Evolutionary conservation across 2,797 vertebrate genomes (phyloP), one percentile per base, ranked within the genome.

Genomic region (Gobionotothen gibberifrons): DNA sequence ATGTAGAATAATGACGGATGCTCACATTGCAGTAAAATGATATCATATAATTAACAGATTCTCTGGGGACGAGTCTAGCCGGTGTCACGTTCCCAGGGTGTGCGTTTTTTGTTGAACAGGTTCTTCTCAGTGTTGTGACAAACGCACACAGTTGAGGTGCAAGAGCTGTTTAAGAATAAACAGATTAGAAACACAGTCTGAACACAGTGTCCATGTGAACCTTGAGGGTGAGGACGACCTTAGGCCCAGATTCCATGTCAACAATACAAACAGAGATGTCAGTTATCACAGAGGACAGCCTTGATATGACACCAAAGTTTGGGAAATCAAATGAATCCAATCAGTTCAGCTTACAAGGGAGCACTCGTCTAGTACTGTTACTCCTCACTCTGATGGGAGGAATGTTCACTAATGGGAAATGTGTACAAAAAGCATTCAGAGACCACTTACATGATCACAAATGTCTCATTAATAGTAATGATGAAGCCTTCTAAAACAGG

Each of bases 1-100:
- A 16, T 47, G 12, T 3, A 51, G 19, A 54, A 42, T n/a, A 73
- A 76, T 8, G 36, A 5, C 44, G 71, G 32, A 6, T 16, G 55
- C 42, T 84, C 54, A 15, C 0, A 16, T 69, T 49, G 32, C 68
- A 55, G 9, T 68, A 9, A 52, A 61, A 76, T 74, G 47, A 58
- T 55, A 60, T 79, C 73, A 29, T 26, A 32, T 56, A 58, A 54
- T 78, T 64, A 51, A 68, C 43, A 56, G 43, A 63, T 32, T 80
- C 12, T 49, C 52, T 43, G 16, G 42, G 44, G 48, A 64, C 55
- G 26, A 10, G 53, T 63, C 54, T 0, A 66, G 49, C 43, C 67
- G 63, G 73, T 63, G 11, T 72, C 44, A 32, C 26, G 10, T 63
- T 77, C 22, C 64, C 64, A 70, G 60, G 56, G 48, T 44, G 15